Evolutionary conservation across 2,888 invertebrate species (phyloP).

Genomic region (Apamea anceps): DNA sequence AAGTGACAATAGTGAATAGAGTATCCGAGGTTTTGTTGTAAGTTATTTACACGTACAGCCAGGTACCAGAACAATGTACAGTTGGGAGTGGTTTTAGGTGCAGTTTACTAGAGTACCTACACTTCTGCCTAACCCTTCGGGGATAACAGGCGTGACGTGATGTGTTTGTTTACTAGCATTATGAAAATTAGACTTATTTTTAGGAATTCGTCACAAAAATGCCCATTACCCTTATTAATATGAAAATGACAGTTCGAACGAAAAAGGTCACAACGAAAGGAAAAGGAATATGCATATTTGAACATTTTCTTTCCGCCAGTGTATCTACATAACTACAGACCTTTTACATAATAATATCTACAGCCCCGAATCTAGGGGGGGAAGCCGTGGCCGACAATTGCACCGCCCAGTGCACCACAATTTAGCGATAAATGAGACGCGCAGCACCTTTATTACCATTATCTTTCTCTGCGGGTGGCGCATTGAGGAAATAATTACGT

Average conservation of each 20-base stretch:
- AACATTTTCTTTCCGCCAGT: not conserved
- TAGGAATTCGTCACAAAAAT: not conserved
- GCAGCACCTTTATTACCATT: too few relatives aligned
- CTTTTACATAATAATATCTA: not conserved
- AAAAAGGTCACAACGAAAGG: not conserved
- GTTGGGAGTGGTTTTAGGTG: not conserved
- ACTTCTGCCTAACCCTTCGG: not conserved
- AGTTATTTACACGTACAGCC: not conserved
- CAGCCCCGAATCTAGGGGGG: not conserved
- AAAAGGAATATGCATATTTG: not conserved
- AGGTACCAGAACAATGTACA: not conserved
- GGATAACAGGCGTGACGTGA: not conserved
- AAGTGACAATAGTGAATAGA: conserved; percentile 47
- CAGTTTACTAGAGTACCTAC: not conserved
- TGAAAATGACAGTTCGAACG: not conserved
- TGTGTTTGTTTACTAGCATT: not conserved
- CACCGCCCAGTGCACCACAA: not conserved
- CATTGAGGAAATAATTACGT: not conserved
- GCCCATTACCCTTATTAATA: not conserved
- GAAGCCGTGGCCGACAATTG: not conserved
- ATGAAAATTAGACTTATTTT: not conserved
- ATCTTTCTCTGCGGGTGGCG: not conserved
- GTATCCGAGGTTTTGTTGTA: conserved; percentile 29
- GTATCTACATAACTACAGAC: not conserved
- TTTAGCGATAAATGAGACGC: not conserved